A percentile compares a stretch with the other conserved stretches of the same genome.
phyloP scores from a whole-genome alignment of 2,113 vertebrate genomes.

The Leucosticte australis region DNA sequence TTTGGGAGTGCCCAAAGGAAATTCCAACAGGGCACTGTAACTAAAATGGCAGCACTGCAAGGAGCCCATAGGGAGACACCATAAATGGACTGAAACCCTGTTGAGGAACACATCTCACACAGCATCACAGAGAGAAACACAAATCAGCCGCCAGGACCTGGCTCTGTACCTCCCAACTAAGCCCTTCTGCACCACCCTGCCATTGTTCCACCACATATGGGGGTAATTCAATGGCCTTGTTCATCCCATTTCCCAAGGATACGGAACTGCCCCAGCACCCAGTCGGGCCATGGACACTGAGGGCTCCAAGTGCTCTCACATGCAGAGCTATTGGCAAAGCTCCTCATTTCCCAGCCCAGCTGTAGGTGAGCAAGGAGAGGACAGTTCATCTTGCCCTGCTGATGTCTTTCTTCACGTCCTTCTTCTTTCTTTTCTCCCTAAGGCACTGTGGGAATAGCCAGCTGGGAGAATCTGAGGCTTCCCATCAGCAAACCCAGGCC shows the following conservation, averaged over 20 bases:
- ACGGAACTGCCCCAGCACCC: fast-evolving
- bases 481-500: not conserved
- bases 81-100: not conserved
- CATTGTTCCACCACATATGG: not conserved
- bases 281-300: not conserved
- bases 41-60: not conserved
- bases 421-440: not conserved
- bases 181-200: not conserved
- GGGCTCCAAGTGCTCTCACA: not conserved
- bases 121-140: not conserved
- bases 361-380: not conserved
- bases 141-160: not conserved
- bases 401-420: not conserved
- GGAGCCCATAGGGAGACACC: not conserved
- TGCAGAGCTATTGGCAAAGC: not conserved
- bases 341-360: not conserved
- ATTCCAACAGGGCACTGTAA: not conserved
- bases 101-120: not conserved
- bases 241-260: not conserved
- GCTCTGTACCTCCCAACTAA: not conserved
- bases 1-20: not conserved
- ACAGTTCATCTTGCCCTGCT: not conserved
- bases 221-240: not conserved
- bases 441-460: not conserved
- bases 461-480: not conserved